Conservation (phyloP, 2,797 vertebrate genomes). For the Semotilus atromaculatus region DNA sequence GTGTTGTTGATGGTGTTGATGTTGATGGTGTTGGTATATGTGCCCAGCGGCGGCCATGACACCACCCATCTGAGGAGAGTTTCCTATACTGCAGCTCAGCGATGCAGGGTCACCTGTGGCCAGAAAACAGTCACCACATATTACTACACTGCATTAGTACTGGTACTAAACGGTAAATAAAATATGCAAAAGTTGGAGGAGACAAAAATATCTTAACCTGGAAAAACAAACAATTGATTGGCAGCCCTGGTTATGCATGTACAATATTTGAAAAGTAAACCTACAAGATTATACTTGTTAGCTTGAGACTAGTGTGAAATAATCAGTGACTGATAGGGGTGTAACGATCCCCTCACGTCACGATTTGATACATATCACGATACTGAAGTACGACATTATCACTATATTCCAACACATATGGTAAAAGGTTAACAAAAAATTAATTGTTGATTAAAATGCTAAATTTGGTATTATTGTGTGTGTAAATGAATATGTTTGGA, state of each 20-base stretch:
- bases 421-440: too few species aligned
- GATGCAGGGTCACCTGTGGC: slow-evolving; percentile 85
- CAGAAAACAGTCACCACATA: too few species aligned
- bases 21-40: slow-evolving; percentile 83
- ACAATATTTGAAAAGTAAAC: background rate
- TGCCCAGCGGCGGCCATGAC: slow-evolving; percentile 80
- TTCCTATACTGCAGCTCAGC: slow-evolving; percentile 84
- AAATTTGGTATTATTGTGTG: too few species aligned
- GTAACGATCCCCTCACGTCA: too few species aligned
- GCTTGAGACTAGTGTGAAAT: background rate
- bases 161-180: background rate
- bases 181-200: background rate
- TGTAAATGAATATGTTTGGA: too few species aligned
- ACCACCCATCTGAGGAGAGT: slow-evolving; percentile 82
- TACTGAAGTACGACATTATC: too few species aligned
- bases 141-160: too few species aligned
- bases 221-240: background rate
- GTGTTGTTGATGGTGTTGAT: slow-evolving; percentile 77
- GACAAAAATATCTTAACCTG: background rate
- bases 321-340: too few species aligned
- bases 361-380: too few species aligned
- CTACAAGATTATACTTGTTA: background rate
- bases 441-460: too few species aligned
- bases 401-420: too few species aligned
- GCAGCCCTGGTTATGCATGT: background rate